These are phyloP conservation scores for Orthosia gothica DNA, from an alignment of 2,888 invertebrate species.

Conservation along the genomic window DNA sequence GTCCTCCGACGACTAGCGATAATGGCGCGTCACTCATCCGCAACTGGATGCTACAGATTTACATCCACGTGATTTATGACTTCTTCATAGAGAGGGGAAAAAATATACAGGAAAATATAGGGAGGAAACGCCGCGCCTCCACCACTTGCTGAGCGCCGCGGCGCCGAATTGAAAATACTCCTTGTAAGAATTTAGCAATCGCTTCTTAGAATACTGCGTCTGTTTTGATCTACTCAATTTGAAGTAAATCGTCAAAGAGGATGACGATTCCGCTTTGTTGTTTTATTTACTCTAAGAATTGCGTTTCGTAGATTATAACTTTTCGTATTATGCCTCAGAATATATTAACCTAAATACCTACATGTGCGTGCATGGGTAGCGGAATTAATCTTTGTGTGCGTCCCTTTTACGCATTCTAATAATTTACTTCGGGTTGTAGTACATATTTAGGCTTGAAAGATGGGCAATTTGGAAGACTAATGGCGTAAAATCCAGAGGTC, in stretches of 20 bases:
- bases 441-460: conserved; percentile 67
- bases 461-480: conserved; percentile 67
- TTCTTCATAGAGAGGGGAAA: conserved; percentile 90
- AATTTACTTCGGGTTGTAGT: conserved; percentile 68
- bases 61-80: conserved; percentile 91
- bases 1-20: conserved; percentile 79
- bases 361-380: conserved; percentile 59
- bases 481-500: conserved; percentile 59
- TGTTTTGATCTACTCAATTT: conserved; percentile 59
- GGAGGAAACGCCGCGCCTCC: conserved; percentile 67
- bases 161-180: conserved; percentile 72
- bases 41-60: conserved; percentile 90
- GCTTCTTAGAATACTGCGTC: conserved; percentile 56
- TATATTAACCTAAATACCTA: conserved; percentile 60
- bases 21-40: conserved; percentile 91
- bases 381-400: conserved; percentile 63
- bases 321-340: conserved; percentile 40
- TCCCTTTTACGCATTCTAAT: conserved; percentile 66
- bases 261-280: conserved; percentile 26
- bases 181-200: conserved; percentile 70
- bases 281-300: conserved; percentile 58
- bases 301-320: conserved; percentile 52
- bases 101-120: conserved; percentile 85
- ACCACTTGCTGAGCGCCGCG: conserved; percentile 63
- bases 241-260: conserved; percentile 60